phyloP scores from a whole-genome alignment of 53 echinoderm and acorn worm genomes.

The Arbacia lixula region DNA sequence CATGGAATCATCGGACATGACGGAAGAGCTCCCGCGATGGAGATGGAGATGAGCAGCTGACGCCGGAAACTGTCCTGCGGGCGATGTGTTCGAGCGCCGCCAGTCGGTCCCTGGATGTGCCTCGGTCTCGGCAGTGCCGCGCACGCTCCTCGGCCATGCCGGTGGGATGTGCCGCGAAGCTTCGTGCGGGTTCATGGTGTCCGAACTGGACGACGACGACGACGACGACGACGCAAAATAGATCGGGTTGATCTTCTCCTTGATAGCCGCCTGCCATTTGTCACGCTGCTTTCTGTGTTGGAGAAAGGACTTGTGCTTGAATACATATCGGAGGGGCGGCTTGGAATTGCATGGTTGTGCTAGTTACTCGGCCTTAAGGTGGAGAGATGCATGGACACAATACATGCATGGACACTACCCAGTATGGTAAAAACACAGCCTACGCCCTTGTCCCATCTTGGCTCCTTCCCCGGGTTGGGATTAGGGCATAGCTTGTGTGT shows the following conservation, averaged over 20 bases:
- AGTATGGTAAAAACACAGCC: no score
- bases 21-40: neutral
- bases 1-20: neutral
- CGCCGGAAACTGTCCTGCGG: neutral
- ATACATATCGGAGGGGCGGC: neutral
- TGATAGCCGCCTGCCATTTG: slow-evolving; percentile 9
- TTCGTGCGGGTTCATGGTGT: neutral
- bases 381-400: no score
- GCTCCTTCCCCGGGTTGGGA: no score
- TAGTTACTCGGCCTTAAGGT: neutral
- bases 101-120: neutral
- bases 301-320: no score
- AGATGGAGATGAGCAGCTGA: no score
- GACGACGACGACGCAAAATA: slow-evolving; percentile 1
- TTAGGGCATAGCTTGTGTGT: no score
- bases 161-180: neutral
- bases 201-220: slow-evolving; percentile 3
- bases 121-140: slow-evolving; percentile 3
- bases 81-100: neutral
- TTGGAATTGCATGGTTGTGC: neutral
- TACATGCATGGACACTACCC: no score
- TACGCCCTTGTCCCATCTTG: no score
- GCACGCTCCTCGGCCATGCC: neutral
- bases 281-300: slow-evolving; percentile 8
- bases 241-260: neutral